Evolutionary conservation across 2,113 vertebrate genomes (phyloP), one percentile per base, ranked within the genome.

Genomic region (Dicentrarchus labrax): DNA sequence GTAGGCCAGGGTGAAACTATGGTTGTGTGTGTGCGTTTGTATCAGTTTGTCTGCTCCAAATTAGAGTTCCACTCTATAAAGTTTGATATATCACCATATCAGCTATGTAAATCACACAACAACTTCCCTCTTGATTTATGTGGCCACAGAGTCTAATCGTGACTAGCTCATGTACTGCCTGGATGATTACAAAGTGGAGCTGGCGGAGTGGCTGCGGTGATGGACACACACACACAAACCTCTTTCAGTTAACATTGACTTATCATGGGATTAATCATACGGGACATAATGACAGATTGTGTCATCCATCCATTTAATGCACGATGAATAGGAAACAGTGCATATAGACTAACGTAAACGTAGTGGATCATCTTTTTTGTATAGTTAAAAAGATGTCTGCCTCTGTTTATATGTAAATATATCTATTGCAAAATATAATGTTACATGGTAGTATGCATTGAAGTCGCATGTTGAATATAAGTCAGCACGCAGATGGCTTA

Each of bases 21-120:
- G 13, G 39, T 11, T 59, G n/a, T 59, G 72, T 68, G 82, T 67
- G 59, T 66, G 54, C 68, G 48, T 73, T 15, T 67, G 39, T 71
- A 7, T 82, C 4, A 30, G 78, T 83, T 56, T 69, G 67, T 76
- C 30, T 71, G 21, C 43, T 79, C 51, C 59, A 83, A 89, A 88
- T 83, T 71, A 66, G 53, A 51, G 82, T 90, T 88, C 61, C 83
- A 90, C 79, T 86, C 88, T 88, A 87, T 90, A 86, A 89, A 84
- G 69, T 92, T 84, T 88, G 84, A 93, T 91, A 24, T 78, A 90
- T 92, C 47, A 86, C 82, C 87, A 1, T 66, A 92, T 93, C 86
- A 82, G 77, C 84, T 91, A 89, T 92, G 89, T 86, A 90, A 90
- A 93, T 92, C 80, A 83, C 86, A 75, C 83, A 78, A 78, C 74